Evolutionary conservation across 1,140 invertebrate genomes (phyloP).

Genomic region (Drosophila burlai): DNA sequence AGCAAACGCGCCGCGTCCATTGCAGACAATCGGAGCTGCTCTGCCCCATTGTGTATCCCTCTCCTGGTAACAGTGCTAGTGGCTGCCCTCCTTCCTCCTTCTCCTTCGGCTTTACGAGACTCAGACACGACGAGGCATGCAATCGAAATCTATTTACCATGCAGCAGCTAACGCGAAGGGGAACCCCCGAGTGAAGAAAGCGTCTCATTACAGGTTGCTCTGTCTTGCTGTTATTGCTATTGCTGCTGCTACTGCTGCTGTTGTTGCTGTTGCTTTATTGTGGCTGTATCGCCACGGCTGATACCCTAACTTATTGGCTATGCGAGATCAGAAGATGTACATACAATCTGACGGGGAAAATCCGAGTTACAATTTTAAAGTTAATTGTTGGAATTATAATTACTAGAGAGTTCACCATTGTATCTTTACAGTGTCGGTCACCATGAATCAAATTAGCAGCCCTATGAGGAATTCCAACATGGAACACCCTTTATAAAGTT

Average conservation of each 20-base stretch:
- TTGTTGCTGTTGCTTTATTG: conserved; percentile 15
- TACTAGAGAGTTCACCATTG: background rate
- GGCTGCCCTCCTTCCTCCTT: background rate
- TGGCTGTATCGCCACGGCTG: background rate
- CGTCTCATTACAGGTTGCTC: conserved; percentile 75
- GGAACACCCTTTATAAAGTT: background rate
- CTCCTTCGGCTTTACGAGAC: conserved; percentile 26
- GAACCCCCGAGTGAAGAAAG: conserved; percentile 71
- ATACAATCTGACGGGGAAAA: background rate
- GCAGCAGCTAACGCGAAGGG: conserved; percentile 51
- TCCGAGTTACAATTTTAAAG: background rate
- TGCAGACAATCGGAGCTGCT: conserved; percentile 49
- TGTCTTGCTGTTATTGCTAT: conserved; percentile 54
- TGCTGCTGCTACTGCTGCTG: conserved; percentile 22
- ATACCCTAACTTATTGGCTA: conserved; percentile 26
- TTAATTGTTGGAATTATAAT: background rate
- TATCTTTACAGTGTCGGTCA: background rate
- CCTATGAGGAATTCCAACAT: too few relatives aligned
- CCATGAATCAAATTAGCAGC: background rate
- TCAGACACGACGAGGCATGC: conserved; percentile 62
- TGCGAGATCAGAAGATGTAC: background rate
- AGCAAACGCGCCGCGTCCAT: conserved; percentile 79
- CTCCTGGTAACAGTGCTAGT: background rate
- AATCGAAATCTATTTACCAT: conserved; percentile 81
- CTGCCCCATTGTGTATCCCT: conserved; percentile 8